Evolutionary conservation across 2,888 invertebrate species (phyloP), one percentile per base, ranked within the genome.

Genomic region (Clostera curtula): DNA sequence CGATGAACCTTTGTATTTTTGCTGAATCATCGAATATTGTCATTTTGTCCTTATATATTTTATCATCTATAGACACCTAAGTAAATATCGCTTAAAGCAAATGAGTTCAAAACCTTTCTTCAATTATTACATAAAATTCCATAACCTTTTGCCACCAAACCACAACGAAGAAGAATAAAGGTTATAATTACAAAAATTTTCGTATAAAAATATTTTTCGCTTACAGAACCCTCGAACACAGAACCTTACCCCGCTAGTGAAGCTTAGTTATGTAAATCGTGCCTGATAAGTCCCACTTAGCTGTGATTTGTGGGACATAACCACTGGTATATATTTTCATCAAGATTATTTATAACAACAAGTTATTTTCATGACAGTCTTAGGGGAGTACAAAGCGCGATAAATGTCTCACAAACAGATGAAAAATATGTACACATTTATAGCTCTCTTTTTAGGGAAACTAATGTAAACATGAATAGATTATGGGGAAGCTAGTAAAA

Each of bases 341-440:
- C 65, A 66, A 49, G 56, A 52, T 69, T 64, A 69, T 71, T 66
- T 68, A 70, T 70, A 53, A 52, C 57, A 57, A 50, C 63, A 60
- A 62, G 64, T 65, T 69, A 60, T 58, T 65, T 65, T 70, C 63
- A 70, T 67, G 53, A 58, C 59, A 53, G 59, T 62, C 64, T 68
- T 65, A 61, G 60, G 52, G 22, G 31, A 49, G 53, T 57, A 65
- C 56, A 58, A 56, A 65, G 56, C 57, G 57, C 56, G 56, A 56
- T 49, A 52, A 62, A 54, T 49, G 52, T 64, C 57, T 60, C 54
- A 51, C 59, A 59, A 58, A 50, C 56, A 53, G 61, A 63, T 70
- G 66, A 68, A 65, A 66, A 70, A 69, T n/a, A 60, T 60, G 54
- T 56, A 46, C 52, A 45, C 60, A 63, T 67, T 65, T 58, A 61